Evolutionary conservation across 2,113 vertebrate genomes (phyloP), one percentile per base, ranked within the genome.

Genomic region (Mus spicilegus): DNA sequence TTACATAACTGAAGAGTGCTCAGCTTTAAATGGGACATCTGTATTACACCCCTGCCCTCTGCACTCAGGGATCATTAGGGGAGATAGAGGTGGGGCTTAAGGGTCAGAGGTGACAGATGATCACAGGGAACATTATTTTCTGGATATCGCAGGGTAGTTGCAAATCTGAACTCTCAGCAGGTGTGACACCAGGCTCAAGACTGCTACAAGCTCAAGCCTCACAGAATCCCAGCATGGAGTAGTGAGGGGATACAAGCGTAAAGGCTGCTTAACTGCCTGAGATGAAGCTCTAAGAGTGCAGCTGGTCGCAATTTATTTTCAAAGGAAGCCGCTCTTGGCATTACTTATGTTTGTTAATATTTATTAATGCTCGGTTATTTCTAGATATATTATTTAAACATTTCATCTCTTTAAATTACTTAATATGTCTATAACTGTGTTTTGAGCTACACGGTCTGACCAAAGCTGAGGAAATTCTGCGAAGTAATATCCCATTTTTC

Each of bases 401-500:
- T 88, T 91, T 90, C 33, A 95, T 28, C 42, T 28, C n/a, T 92
- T 95, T 82, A 58, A 84, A 63, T 91, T 87, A 93, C 42, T 91
- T n/a, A 92, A 76, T 87, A 94, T 5, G 7, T 88, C 36, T 89
- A 1, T 76, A 82, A 51, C 67, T 92, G 92, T 51, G 73, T 94
- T 96, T 90, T 93, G 76, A 85, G 39, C 76, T 89, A 73, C 36
- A 90, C n/a, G 20, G 77, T 93, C 46, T 82, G 61, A 91, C 56
- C 61, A 94, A 81, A 96, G 24, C 76, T 30, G 16, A 90, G 76
- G 77, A 94, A 93, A 36, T 75, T 90, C 56, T 91, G 80, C 24
- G 51, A 97, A 94, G 56, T 77, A 77, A 69, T 10, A 69, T 96
- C 85, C 67, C 65, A 87, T 91, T 96, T 90, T 96, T 78, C 95